Base-by-base conservation (phyloP, 2,113 vertebrate species). In the Anoplopoma fimbria region DNA sequence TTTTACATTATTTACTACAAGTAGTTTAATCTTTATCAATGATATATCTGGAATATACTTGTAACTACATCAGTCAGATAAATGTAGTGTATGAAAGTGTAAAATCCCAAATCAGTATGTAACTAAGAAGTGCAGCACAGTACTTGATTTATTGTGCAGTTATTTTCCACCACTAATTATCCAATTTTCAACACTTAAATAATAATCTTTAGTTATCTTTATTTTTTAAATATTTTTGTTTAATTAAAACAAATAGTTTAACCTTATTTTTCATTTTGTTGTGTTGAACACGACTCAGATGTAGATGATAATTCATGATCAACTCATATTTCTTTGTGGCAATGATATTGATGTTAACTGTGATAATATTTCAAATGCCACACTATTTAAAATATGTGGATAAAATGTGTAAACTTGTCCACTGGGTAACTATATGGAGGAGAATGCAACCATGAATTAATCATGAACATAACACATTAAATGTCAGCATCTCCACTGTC, bases 401-500 rank as follows among this genome's bases (percentile, higher is more conserved):
- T 79, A 84, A 72, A 76, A 85, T 85, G 53, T 75, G 57, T 76
- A 53, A 74, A 86, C 40, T 2, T 83, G 23, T 69, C 57, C 40
- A 10, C 45, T 47, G 65, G 69, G 55, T 87, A 76, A 64, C 45
- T 73, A 72, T 86, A 78, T 61, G 63, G 81, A 78, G 42, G 49
- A 53, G 25, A 75, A 36, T 31, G 40, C 21, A 68, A 64, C 47
- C 63, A 87, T 89, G 85, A 92, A 89, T 93, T 90, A 92, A 93
- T 89, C 87, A 91, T 89, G 85, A 81, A 91, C 78, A 87, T 68
- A 80, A 60, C 38, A 76, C 73, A 89, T 79, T 88, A 92, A 92
- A 93, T 91, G 90, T 92, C 93, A 93, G 79, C 86, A 63, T 87
- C 80, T 87, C 70, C 69, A 83, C 74, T 88, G 86, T 86, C 74